A percentile compares a stretch with the other conserved stretches of the same genome.
Conservation (phyloP, 2,797 vertebrate species). For the Danio aesculapii region DNA sequence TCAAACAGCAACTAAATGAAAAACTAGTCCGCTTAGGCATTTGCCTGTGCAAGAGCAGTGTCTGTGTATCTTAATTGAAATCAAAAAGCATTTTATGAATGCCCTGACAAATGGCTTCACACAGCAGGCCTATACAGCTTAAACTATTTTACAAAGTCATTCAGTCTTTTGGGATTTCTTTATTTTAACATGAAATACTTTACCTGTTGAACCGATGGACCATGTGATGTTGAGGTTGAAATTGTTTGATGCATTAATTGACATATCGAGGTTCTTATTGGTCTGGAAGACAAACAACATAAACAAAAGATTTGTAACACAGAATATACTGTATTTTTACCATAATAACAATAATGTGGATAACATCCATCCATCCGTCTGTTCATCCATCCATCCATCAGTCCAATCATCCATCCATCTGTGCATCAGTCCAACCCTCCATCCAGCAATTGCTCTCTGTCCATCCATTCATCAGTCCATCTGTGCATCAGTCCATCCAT, state of each 20-base stretch:
- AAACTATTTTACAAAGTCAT: conserved; percentile 20
- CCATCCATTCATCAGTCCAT: too few relatives aligned
- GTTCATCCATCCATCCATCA: too few relatives aligned
- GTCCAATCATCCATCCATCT: too few relatives aligned
- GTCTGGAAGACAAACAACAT: conserved; percentile 74
- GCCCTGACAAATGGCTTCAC: conserved; percentile 58
- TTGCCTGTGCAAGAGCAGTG: conserved; percentile 49
- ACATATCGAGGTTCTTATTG: conserved; percentile 98
- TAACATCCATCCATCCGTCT: too few relatives aligned
- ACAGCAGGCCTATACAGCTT: conserved; percentile 48
- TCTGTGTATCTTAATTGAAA: conserved; percentile 94
- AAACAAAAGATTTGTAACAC: neutral
- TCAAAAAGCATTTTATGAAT: conserved; percentile 78
- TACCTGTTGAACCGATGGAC: conserved; percentile 96
- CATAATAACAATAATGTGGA: too few relatives aligned
- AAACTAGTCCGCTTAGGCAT: conserved; percentile 48
- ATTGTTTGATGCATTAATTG: conserved; percentile 95
- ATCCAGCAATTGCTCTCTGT: too few relatives aligned
- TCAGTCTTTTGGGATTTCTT: conserved; percentile 6
- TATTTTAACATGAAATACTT: conserved; percentile 6
- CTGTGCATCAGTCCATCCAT: too few relatives aligned
- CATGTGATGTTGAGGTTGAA: conserved; percentile 95
- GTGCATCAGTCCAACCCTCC: too few relatives aligned
- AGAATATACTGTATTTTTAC: too few relatives aligned
- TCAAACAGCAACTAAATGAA: conserved; percentile 38